A percentile compares a stretch with the other conserved stretches of the same genome.
Evolutionary conservation across 2,797 vertebrate species (phyloP).

Genomic region (Botia almorhae): DNA sequence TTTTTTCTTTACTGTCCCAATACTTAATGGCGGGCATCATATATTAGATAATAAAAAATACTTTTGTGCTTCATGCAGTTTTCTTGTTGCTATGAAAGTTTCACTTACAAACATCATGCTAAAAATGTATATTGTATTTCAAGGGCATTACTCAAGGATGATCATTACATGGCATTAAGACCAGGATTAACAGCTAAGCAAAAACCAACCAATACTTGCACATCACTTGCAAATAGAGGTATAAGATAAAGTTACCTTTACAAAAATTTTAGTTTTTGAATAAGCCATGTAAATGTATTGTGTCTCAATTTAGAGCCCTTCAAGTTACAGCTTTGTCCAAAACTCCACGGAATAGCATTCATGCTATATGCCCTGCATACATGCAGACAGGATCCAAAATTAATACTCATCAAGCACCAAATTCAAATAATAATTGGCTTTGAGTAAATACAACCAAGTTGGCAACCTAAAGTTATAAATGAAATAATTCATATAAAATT

Average conservation of each 20-base stretch:
- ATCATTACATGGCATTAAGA: conserved; percentile 6
- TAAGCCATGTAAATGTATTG: conserved; percentile 1
- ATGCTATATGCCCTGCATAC: conserved; percentile 32
- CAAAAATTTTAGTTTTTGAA: not conserved
- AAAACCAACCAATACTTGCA: conserved; percentile 1
- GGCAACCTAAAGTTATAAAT: no score
- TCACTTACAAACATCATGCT: conserved; percentile 28
- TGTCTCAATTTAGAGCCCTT: conserved; percentile 37
- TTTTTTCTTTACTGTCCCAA: no score
- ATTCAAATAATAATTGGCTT: not conserved
- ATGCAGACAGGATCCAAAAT: conserved; percentile 51
- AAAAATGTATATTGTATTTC: conserved; percentile 25
- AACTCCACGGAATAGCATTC: conserved; percentile 23
- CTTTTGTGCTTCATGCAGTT: conserved; percentile 8
- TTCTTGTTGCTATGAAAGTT: conserved; percentile 34
- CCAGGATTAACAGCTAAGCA: not conserved
- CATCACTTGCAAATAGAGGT: no score
- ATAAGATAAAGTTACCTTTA: not conserved
- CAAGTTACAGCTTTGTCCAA: conserved; percentile 13
- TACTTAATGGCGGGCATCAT: no score
- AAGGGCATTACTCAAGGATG: conserved; percentile 35
- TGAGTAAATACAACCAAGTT: not conserved
- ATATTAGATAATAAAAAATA: no score
- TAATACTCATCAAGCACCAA: not conserved
- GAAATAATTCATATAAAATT: no score